Base-by-base conservation (phyloP, 2,888 invertebrate genomes). In the Lathronympha strigana region DNA sequence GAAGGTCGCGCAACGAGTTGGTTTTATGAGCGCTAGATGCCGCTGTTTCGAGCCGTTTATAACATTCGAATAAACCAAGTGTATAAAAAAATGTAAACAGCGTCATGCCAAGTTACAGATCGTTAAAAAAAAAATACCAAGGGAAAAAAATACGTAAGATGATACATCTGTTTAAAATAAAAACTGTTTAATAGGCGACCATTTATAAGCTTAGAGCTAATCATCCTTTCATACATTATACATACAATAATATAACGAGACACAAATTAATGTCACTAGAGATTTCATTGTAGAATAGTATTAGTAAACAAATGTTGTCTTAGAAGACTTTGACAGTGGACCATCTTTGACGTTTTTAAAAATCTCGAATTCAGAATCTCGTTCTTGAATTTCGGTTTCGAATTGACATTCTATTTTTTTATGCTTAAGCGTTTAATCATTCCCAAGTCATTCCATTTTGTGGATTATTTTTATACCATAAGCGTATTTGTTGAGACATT, bases 381-480 rank as follows among this genome's bases (percentile, higher is more conserved):
- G 40, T 19, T 57, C 38, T 50, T 45, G 9, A 47, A 51, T 43
- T 33, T 33, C 11, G 9, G 11, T 53, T 45, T 19, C 4, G 23
- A 50, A 45, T 9, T 25, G 8, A 40, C 40, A 17, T 51, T 17
- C 31, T 45, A 53, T 53, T 36, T 60, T 57, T 60, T 17, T 40
- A 28, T 54, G 53, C 21, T 53, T 55, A 43, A 57, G 55, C 43
- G 40, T 67, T 69, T 68, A 69, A 69, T 78, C 80, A 86, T 86
- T 87, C 83, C 83, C 70, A 58, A 74, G 73, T 74, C 80, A 86
- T 88, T 88, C 85, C 88, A 78, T 70, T 69, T 76, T 76, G 73
- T 51, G 23, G 71, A 73, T 73, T 76, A 76, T 80, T 76, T 79
- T 78, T 76, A 61, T 78, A 72, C 62, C 70, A 70, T 75, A 72